These are phyloP conservation scores for Melanostoma mellinum DNA, from an alignment of 2,888 invertebrate genomes.

Conservation along the genomic window DNA sequence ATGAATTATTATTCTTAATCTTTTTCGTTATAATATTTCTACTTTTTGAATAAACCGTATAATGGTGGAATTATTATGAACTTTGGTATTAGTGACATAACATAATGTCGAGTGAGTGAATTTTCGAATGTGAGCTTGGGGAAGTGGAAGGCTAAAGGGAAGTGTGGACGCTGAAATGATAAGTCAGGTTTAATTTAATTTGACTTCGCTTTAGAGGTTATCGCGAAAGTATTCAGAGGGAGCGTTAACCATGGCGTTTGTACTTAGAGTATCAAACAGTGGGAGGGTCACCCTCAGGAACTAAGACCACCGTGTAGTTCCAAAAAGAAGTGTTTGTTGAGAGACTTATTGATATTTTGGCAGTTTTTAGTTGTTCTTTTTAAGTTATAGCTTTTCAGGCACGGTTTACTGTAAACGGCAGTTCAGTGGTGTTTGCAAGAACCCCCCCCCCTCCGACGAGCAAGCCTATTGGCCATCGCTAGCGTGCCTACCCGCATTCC, in stretches of 20 bases:
- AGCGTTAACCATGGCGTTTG: constrained; percentile 2
- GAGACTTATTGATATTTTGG: no score
- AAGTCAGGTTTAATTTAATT: no score
- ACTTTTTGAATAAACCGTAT: no score
- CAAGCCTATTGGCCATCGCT: constrained; percentile 5
- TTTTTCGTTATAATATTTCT: no score
- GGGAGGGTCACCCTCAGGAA: constrained; percentile 1
- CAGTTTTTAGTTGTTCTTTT: neutral
- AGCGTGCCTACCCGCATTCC: constrained; percentile 4
- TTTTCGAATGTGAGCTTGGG: no score
- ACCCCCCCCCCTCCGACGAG: neutral
- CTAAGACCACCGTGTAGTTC: neutral
- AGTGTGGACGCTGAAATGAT: no score
- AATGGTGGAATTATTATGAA: no score
- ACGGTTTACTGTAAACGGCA: constrained; percentile 2
- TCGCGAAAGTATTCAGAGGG: neutral
- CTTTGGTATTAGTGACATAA: no score
- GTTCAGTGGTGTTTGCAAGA: constrained; percentile 1
- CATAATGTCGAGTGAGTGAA: no score
- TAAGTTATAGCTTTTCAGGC: neutral
- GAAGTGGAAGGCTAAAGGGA: no score
- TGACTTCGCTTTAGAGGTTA: neutral
- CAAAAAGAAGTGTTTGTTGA: no score
- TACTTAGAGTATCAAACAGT: neutral
- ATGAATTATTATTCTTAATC: no score